A percentile compares a stretch with the other conserved stretches of the same genome.
Evolutionary conservation across 2,113 vertebrate species (phyloP).

Genomic region (Regulus satrapa): DNA sequence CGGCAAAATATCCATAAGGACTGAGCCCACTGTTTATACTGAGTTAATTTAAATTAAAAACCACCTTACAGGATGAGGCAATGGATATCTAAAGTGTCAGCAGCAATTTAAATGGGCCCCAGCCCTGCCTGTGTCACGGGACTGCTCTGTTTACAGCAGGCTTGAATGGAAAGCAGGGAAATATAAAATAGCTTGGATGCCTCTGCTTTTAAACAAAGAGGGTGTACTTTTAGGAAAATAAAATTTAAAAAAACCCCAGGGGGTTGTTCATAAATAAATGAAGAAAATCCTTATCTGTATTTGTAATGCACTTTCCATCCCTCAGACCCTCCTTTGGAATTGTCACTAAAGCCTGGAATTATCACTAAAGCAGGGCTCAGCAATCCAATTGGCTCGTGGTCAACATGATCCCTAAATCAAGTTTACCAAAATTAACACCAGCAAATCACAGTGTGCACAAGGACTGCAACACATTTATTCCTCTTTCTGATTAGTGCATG

Average conservation of each 20-base stretch:
- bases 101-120: not conserved
- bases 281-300: not conserved
- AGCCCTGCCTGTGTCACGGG: not conserved
- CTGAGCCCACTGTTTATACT: not conserved
- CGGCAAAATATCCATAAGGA: not conserved
- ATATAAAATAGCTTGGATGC: not conserved
- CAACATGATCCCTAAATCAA: not conserved
- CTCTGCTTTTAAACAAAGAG: not conserved
- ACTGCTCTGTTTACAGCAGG: not conserved
- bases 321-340: not conserved
- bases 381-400: not conserved
- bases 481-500: not conserved
- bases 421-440: not conserved
- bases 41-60: not conserved
- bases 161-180: not conserved
- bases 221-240: not conserved
- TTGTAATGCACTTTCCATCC: not conserved
- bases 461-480: not conserved
- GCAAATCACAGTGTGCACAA: not conserved
- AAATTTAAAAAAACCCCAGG: no score
- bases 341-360: not conserved
- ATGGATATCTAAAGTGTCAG: not conserved
- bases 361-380: not conserved
- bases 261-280: not conserved
- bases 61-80: not conserved